Percentiles rank a stretch among this genome's conserved stretches.
Evolutionary conservation across 2,113 vertebrate genomes (phyloP).

Genomic region (Lagopus leucura): DNA sequence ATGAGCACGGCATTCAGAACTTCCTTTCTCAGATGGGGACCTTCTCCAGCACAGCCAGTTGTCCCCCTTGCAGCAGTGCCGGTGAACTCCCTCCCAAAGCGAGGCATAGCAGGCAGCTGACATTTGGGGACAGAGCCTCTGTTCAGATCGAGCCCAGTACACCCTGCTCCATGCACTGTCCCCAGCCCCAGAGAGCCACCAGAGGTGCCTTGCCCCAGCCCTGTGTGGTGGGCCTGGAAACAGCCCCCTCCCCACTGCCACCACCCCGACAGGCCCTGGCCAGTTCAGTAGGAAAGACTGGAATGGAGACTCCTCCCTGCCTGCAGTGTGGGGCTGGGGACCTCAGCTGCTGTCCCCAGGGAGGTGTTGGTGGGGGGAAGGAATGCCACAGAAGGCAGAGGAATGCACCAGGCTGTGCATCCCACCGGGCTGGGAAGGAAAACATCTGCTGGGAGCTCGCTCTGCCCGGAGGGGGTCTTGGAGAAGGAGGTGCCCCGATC

Average conservation of each 20-base stretch:
- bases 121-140: background rate
- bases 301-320: background rate
- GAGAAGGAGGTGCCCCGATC: background rate
- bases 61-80: background rate
- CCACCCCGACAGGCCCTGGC: accelerated
- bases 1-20: background rate
- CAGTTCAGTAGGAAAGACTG: background rate
- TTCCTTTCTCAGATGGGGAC: no score
- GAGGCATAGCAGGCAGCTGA: background rate
- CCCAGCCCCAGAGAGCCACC: background rate
- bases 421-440: background rate
- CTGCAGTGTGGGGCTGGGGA: accelerated
- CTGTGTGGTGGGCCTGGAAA: background rate
- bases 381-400: background rate
- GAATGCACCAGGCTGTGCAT: background rate
- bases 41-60: background rate
- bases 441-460: background rate
- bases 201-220: background rate
- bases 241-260: background rate
- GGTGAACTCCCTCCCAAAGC: background rate
- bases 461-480: background rate
- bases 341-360: background rate
- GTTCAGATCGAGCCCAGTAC: background rate
- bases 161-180: background rate
- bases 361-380: background rate